These are phyloP conservation scores for Huso huso DNA, from an alignment of 2,797 vertebrate genomes.

Conservation along the genomic window DNA sequence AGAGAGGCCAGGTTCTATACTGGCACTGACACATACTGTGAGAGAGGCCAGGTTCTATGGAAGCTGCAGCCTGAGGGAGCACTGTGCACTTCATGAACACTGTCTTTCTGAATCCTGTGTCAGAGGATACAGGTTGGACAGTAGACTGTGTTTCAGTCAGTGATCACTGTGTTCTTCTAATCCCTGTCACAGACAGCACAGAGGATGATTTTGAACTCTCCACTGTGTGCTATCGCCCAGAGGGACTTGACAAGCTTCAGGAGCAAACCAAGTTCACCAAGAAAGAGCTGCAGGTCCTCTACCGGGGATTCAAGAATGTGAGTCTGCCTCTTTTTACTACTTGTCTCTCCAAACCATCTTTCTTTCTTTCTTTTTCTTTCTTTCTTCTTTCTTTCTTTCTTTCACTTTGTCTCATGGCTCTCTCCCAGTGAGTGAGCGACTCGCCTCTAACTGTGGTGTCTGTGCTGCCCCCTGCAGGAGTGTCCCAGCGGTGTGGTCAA, in stretches of 20 bases:
- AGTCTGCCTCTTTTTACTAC: slow-evolving; percentile 21
- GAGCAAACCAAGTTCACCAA: slow-evolving; percentile 92
- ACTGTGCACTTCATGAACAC: too few species aligned
- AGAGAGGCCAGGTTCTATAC: too few species aligned
- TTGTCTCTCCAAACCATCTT: not conserved
- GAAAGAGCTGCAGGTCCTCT: slow-evolving; percentile 91
- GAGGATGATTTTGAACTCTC: slow-evolving; percentile 94
- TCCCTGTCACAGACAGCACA: slow-evolving; percentile 71
- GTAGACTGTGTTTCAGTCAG: too few species aligned
- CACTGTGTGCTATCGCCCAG: slow-evolving; percentile 84
- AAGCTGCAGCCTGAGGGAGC: too few species aligned
- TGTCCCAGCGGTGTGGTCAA: slow-evolving; percentile 90
- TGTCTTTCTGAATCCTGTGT: too few species aligned
- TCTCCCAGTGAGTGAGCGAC: not conserved
- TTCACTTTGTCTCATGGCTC: not conserved
- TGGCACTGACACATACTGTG: too few species aligned
- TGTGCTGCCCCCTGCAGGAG: slow-evolving; percentile 59
- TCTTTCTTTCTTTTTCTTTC: not conserved
- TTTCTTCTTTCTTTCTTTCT: too few species aligned
- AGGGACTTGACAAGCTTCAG: slow-evolving; percentile 89
- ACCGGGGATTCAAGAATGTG: slow-evolving; percentile 94
- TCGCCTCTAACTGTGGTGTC: not conserved
- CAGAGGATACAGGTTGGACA: too few species aligned
- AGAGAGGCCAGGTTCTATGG: too few species aligned
- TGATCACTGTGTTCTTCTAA: too few species aligned